Evolutionary conservation across 1,140 invertebrate genomes (phyloP).

Genomic region (Eupeodes corollae): DNA sequence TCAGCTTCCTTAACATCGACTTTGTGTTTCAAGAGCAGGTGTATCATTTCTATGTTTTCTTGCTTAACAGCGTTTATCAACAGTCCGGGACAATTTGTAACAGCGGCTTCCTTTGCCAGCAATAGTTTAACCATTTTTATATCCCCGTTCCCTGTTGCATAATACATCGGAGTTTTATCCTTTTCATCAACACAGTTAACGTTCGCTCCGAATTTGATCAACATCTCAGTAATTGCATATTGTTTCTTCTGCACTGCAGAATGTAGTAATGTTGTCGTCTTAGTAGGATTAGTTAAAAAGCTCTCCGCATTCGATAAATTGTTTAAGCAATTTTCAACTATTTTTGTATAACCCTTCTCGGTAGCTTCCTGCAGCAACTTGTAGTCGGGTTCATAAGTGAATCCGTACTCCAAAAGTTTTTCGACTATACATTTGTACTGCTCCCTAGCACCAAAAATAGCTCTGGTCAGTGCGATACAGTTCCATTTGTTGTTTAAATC

Average conservation of each 20-base stretch:
- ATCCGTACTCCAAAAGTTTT: too few species aligned
- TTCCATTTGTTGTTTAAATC: neutral
- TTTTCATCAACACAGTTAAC: conserved; percentile 3
- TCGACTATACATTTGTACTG: too few species aligned
- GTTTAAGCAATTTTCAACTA: neutral
- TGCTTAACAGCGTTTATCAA: neutral
- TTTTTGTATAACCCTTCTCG: neutral
- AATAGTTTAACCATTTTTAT: neutral
- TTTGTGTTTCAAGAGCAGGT: neutral
- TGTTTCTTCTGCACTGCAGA: conserved; percentile 1
- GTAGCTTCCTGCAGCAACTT: neutral
- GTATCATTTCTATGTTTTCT: neutral
- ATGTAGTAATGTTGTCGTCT: conserved; percentile 2
- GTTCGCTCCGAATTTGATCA: conserved; percentile 7
- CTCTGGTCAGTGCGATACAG: neutral
- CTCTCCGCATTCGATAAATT: neutral
- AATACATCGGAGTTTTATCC: conserved; percentile 1
- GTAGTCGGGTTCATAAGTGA: neutral
- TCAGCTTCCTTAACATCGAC: neutral
- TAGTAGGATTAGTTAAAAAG: neutral
- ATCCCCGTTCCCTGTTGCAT: neutral
- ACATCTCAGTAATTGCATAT: conserved; percentile 2
- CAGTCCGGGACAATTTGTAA: neutral
- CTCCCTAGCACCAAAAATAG: too few species aligned
- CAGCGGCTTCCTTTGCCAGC: neutral